Base-by-base conservation (phyloP, 2,113 vertebrate species). In the Tympanuchus pallidicinctus region DNA sequence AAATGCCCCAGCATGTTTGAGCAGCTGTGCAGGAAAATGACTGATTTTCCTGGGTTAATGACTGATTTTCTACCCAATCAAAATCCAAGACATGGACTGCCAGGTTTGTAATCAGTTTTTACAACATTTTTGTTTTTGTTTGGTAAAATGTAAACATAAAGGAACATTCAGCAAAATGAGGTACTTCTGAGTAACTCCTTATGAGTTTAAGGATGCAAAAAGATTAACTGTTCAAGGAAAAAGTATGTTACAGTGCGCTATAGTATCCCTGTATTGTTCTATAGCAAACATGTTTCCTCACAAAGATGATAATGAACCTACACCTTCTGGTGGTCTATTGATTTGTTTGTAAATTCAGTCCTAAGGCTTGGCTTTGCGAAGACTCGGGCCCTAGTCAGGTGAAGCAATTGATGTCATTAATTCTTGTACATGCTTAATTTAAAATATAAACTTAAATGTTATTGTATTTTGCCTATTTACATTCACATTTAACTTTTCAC, bases 1-100 rank as follows among this genome's bases (percentile, higher is more conserved):
- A 72, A 69, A 93, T 89, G 90, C 73, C 66, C n/a, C 60, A 54
- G 57, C 45, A 77, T 72, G 24, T 94, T 91, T 93, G 73, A 93
- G 57, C 60, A 94, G 95, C 83, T 92, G 88, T 82, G 78, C 40
- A 79, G 42, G 69, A 84, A 97, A 97, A 96, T 91, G 64, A 88
- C 65, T 82, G 82, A 96, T 93, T 94, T 93, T 91, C 36, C 84
- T 86, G 71, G 20, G 30, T 85, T 95, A 93, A 95, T 92, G 71
- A 84, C 73, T 92, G 90, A 93, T 94, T 96, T 95, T 97, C 92
- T 82, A 86, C 91, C 11, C 12, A 90, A 86, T 91, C 87, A 94
- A 87, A 94, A 92, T 76, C 76, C 47, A 94, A 69, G 65, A 64
- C 57, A 80, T 19, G 48, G 40, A 90, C 80, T 90, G n/a, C 38